These are phyloP conservation scores for Myopa tessellatipennis DNA, from an alignment of 2,888 invertebrate genomes.

Conservation along the genomic window DNA sequence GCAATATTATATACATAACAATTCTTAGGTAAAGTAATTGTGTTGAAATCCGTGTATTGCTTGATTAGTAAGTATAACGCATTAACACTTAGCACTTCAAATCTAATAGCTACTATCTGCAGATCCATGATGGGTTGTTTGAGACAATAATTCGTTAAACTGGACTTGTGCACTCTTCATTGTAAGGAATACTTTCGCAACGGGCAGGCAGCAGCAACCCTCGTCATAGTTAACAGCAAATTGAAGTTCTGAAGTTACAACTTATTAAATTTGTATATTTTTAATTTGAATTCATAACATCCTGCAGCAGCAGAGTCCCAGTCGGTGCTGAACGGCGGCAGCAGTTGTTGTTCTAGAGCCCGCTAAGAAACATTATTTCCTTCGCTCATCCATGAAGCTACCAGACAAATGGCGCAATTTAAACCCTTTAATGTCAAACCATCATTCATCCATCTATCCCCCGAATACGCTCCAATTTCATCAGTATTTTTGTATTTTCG, in stretches of 20 bases:
- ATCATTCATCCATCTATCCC: not conserved
- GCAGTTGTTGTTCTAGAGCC: slow-evolving; percentile 31
- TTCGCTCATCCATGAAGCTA: not conserved
- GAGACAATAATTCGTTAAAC: not conserved
- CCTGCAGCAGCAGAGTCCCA: slow-evolving; percentile 36
- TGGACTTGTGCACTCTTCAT: too few relatives aligned
- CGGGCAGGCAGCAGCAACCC: not conserved
- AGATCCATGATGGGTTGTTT: too few relatives aligned
- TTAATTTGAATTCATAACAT: slow-evolving; percentile 67
- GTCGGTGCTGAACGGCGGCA: slow-evolving; percentile 3
- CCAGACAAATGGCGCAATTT: slow-evolving; percentile 49
- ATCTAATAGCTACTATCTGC: too few relatives aligned
- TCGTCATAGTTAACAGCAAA: slow-evolving; percentile 43
- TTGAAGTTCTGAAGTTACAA: slow-evolving; percentile 60
- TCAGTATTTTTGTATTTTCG: too few relatives aligned
- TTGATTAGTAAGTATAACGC: too few relatives aligned
- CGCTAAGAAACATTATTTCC: not conserved
- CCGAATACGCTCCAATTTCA: not conserved
- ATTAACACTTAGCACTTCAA: too few relatives aligned
- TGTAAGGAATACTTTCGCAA: too few relatives aligned
- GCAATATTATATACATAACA: too few relatives aligned
- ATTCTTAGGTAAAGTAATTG: too few relatives aligned
- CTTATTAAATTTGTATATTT: slow-evolving; percentile 67
- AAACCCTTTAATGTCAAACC: slow-evolving; percentile 54
- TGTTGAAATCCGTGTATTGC: too few relatives aligned